Percentiles rank a stretch among this genome's conserved stretches.
Conservation (phyloP, 2,797 vertebrate species). For the Sparidentex hasta region DNA sequence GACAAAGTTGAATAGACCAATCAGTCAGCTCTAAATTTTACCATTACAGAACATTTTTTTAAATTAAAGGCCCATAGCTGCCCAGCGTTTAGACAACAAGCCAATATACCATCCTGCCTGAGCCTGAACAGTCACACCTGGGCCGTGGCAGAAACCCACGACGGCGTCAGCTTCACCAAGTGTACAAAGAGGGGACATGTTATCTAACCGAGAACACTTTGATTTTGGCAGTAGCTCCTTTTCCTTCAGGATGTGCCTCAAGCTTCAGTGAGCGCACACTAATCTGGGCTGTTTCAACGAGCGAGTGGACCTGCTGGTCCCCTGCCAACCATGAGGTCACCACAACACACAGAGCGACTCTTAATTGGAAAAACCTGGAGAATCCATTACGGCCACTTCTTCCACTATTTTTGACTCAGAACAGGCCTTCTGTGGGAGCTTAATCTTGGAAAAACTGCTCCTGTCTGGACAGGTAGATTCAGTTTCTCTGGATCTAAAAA, state of each 20-base stretch:
- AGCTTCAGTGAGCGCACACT: constrained; percentile 46
- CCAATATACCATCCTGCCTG: not conserved
- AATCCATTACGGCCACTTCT: constrained; percentile 62
- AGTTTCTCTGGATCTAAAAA: constrained; percentile 1
- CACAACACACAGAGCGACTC: constrained; percentile 74
- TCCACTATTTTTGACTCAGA: constrained; percentile 36
- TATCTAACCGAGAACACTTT: constrained; percentile 88
- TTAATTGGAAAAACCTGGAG: constrained; percentile 91
- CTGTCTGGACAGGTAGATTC: not conserved
- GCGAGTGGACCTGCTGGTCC: constrained; percentile 88
- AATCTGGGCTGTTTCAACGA: constrained; percentile 61
- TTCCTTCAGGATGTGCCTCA: constrained; percentile 85
- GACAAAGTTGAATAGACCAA: not conserved
- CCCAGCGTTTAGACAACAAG: not conserved
- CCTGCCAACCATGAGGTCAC: constrained; percentile 92
- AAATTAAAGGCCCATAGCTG: not conserved
- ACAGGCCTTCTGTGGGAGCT: constrained; percentile 44
- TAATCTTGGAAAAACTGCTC: constrained; percentile 13
- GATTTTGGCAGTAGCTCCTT: constrained; percentile 77
- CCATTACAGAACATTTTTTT: not conserved
- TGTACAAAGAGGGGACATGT: constrained; percentile 72
- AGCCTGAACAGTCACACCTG: not conserved
- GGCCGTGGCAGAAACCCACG: no score
- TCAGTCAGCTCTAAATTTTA: not conserved
- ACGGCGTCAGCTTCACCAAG: not conserved